Base-by-base conservation (phyloP, 2,888 invertebrate species). In the Taphrorychus bicolor region DNA sequence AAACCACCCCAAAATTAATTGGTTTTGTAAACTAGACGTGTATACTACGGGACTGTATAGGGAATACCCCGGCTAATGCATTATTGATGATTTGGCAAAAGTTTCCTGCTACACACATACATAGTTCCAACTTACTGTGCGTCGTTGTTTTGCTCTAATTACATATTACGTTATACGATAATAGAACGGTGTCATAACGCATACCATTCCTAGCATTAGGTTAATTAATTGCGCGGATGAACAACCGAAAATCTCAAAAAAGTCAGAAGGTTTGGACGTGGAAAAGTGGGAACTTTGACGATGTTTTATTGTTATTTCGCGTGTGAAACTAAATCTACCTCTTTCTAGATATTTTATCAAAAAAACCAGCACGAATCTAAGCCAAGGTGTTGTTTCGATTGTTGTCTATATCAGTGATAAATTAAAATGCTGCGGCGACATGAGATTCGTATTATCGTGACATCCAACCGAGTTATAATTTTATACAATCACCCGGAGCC, bases 251-350 rank as follows among this genome's bases (percentile, higher is more conserved):
- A n/a, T n/a, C n/a, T n/a, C n/a, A n/a, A n/a, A n/a, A n/a, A n/a
- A n/a, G n/a, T n/a, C n/a, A n/a, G n/a, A n/a, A n/a, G n/a, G n/a
- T n/a, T n/a, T n/a, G n/a, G n/a, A n/a, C n/a, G n/a, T n/a, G n/a
- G n/a, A n/a, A n/a, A n/a, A n/a, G n/a, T n/a, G n/a, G n/a, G n/a
- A n/a, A n/a, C 57, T 58, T 58, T 42, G 57, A 64, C 59, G 42
- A 59, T 59, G 59, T 65, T 59, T 59, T 65, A 65, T 65, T 65
- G 53, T 59, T 54, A 59, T 59, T 59, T 65, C 54, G 65, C 65
- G 65, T 65, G 65, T 18, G 54, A 40, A 53, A 45, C 42, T 18
- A 59, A 65, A 65, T 65, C 59, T 65, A 59, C 59, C 59, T 59
- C 59, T 53, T 59, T 51, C 18, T 32, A 48, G 53, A 52, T 54